These are phyloP conservation scores for Drosophila formosana DNA, from an alignment of 2,888 invertebrate genomes.

Conservation along the genomic window DNA sequence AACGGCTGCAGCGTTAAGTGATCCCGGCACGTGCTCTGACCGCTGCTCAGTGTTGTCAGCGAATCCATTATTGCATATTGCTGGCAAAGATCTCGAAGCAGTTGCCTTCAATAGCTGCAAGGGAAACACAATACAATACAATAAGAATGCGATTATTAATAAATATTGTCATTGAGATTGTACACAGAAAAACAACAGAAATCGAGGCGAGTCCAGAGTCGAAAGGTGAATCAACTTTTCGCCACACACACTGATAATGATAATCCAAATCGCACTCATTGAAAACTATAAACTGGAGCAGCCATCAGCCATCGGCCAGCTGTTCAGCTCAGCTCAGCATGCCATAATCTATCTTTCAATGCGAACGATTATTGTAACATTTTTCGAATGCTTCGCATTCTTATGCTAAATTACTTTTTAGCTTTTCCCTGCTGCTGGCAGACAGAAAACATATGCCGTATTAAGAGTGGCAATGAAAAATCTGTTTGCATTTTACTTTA, in stretches of 20 bases:
- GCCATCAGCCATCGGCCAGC: constrained; percentile 14
- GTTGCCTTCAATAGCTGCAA: constrained; percentile 62
- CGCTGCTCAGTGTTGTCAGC: constrained; percentile 44
- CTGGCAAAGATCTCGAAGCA: constrained; percentile 38
- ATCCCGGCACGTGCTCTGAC: constrained; percentile 58
- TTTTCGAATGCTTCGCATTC: constrained; percentile 49
- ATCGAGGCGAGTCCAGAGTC: constrained; percentile 64
- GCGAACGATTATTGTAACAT: constrained; percentile 28
- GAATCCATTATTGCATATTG: constrained; percentile 73
- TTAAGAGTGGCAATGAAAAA: constrained; percentile 8
- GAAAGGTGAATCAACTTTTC: constrained; percentile 72
- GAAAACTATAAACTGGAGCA: constrained; percentile 58
- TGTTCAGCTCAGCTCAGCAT: constrained; percentile 9
- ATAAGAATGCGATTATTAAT: constrained; percentile 13
- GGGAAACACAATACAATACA: constrained; percentile 19
- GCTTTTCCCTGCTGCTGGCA: constrained; percentile 12
- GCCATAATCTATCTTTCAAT: constrained; percentile 33
- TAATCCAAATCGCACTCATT: constrained; percentile 30
- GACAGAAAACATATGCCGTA: constrained; percentile 49
- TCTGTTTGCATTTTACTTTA: not conserved
- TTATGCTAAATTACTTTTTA: constrained; percentile 14
- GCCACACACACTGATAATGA: constrained; percentile 57
- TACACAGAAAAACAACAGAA: not conserved
- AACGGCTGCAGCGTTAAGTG: constrained; percentile 66
- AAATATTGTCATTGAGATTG: constrained; percentile 50